phyloP scores from a whole-genome alignment of 23 tunicate genomes.

The Halocynthia aurantium region DNA sequence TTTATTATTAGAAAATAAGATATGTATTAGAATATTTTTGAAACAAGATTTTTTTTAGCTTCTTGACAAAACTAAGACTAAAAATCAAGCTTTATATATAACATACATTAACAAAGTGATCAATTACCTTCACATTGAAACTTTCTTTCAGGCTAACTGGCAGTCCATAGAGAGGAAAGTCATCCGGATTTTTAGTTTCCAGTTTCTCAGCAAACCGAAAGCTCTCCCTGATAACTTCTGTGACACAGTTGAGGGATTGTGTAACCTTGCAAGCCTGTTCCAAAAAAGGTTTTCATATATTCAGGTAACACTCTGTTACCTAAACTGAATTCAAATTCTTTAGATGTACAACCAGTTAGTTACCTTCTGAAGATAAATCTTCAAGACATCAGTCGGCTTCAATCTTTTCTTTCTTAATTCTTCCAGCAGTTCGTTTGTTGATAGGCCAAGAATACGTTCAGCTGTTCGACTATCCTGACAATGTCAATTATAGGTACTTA shows the following conservation, averaged over 20 bases:
- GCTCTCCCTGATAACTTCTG: neutral
- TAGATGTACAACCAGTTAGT: no score
- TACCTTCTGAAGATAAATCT: neutral
- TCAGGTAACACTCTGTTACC: neutral
- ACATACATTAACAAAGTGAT: neutral
- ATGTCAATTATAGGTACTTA: no score
- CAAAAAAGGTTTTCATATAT: no score
- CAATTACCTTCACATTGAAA: slow-evolving; percentile 23
- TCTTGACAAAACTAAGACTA: no score
- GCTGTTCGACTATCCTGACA: no score
- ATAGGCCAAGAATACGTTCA: no score
- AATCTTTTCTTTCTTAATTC: neutral
- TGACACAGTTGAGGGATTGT: neutral
- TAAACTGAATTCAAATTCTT: neutral
- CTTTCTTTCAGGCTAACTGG: slow-evolving; percentile 71
- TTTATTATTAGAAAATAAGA: neutral
- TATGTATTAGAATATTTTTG: no score
- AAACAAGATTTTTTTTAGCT: neutral
- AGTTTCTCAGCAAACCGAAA: neutral
- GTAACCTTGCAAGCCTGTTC: neutral
- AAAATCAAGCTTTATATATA: neutral
- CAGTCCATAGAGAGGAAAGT: slow-evolving; percentile 33
- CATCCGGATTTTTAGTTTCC: neutral
- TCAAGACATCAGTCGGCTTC: neutral
- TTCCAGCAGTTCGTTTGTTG: neutral